A percentile compares a stretch with the other conserved stretches of the same genome.
These are phyloP conservation scores for Choreutis nemorana DNA, from an alignment of 2,888 invertebrate genomes.

Conservation along the genomic window DNA sequence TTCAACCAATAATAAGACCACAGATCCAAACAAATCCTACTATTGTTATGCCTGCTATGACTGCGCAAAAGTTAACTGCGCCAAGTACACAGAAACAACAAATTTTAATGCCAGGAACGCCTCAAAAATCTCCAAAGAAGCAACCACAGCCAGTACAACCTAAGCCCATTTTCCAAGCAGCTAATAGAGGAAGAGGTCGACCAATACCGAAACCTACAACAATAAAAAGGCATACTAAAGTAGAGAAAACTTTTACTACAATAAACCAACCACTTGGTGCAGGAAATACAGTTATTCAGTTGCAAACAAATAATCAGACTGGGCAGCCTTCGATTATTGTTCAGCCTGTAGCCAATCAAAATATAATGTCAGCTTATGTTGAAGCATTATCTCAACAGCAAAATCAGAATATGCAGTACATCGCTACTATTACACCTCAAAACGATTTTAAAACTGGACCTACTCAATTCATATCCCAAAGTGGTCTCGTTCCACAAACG, in stretches of 20 bases:
- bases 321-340: constrained; percentile 73
- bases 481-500: constrained; percentile 64
- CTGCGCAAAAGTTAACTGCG: constrained; percentile 49
- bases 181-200: constrained; percentile 48
- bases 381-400: constrained; percentile 75
- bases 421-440: constrained; percentile 74
- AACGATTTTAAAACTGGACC: constrained; percentile 62
- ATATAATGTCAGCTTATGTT: constrained; percentile 70
- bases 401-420: constrained; percentile 78
- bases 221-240: constrained; percentile 54
- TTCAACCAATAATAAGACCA: constrained; percentile 59
- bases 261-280: constrained; percentile 52
- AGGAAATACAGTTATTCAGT: constrained; percentile 63
- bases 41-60: constrained; percentile 53
- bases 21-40: constrained; percentile 57
- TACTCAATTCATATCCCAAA: constrained; percentile 64
- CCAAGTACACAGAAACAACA: constrained; percentile 57
- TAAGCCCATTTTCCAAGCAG: constrained; percentile 55
- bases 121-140: constrained; percentile 59
- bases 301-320: constrained; percentile 63
- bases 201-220: constrained; percentile 54
- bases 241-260: constrained; percentile 53
- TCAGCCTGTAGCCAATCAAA: constrained; percentile 70
- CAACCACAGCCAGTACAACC: constrained; percentile 54
- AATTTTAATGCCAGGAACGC: constrained; percentile 41